A percentile compares a stretch with the other conserved stretches of the same genome.
These are phyloP conservation scores for Gryllus longicercus DNA, from an alignment of 2,888 invertebrate species.

Conservation along the genomic window DNA sequence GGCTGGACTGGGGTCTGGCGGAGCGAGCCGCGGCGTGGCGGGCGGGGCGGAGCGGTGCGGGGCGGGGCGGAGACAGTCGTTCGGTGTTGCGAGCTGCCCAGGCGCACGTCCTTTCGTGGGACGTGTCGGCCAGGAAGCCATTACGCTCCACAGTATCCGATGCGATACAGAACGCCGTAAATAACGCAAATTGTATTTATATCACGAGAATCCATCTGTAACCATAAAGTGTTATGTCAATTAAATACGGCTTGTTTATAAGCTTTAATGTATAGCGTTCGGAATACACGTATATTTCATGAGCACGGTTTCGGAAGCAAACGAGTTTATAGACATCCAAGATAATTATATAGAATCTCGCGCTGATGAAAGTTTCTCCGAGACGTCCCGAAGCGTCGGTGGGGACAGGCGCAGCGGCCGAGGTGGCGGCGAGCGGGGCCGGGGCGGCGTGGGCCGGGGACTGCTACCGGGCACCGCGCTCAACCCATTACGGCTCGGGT, in stretches of 20 bases:
- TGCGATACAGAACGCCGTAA: neutral
- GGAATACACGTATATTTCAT: neutral
- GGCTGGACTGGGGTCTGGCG: too few relatives aligned
- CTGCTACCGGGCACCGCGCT: neutral
- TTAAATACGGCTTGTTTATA: constrained; percentile 17
- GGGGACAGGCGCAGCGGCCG: neutral
- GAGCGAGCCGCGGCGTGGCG: too few relatives aligned
- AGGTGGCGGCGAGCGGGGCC: neutral
- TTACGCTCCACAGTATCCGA: neutral
- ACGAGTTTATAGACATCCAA: neutral
- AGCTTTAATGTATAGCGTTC: neutral
- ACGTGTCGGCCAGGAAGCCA: neutral
- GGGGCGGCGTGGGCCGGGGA: neutral
- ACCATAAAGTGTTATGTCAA: constrained; percentile 17
- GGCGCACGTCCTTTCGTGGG: too few relatives aligned
- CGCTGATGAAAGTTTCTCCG: neutral
- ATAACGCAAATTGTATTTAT: neutral
- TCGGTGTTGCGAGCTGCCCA: too few relatives aligned
- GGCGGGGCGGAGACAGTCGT: too few relatives aligned
- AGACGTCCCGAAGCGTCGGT: neutral
- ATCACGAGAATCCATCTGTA: neutral
- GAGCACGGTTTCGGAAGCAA: neutral
- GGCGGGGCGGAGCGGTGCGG: too few relatives aligned
- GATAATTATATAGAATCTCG: constrained; percentile 17
- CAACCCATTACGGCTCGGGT: neutral